phyloP scores from a whole-genome alignment of 2,888 invertebrate species.

The Cryptophagus acutangulus region DNA sequence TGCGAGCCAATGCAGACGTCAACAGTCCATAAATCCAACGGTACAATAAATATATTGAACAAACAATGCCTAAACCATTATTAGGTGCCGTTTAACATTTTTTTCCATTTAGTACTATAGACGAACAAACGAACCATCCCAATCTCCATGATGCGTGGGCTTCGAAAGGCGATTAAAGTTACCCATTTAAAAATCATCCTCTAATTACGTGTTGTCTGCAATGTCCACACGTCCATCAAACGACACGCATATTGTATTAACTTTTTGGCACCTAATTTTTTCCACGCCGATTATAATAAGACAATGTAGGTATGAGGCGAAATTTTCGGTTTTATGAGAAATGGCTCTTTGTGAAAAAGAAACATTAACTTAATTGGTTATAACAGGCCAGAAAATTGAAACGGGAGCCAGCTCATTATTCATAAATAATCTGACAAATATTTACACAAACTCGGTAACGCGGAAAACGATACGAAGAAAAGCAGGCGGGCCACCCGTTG shows the following conservation, averaged over 20 bases:
- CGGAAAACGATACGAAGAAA: slow-evolving; percentile 20
- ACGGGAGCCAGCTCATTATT: slow-evolving; percentile 36
- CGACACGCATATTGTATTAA: not conserved
- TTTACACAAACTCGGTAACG: slow-evolving; percentile 37
- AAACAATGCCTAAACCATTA: slow-evolving; percentile 19
- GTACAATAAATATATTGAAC: slow-evolving; percentile 20
- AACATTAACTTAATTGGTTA: slow-evolving; percentile 27
- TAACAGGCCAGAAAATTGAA: slow-evolving; percentile 32
- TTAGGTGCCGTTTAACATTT: slow-evolving; percentile 21
- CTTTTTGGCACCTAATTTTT: too few species aligned
- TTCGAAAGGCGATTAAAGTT: slow-evolving; percentile 6
- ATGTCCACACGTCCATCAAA: slow-evolving; percentile 3
- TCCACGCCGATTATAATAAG: too few species aligned
- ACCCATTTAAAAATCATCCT: not conserved
- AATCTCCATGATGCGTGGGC: slow-evolving; percentile 16
- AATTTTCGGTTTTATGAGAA: too few species aligned
- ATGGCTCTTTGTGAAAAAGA: slow-evolving; percentile 23
- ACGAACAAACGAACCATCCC: too few species aligned
- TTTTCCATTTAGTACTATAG: too few species aligned
- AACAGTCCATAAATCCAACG: slow-evolving; percentile 19
- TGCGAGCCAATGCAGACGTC: slow-evolving; percentile 13
- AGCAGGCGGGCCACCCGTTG: slow-evolving; percentile 18
- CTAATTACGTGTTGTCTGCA: not conserved
- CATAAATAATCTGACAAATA: slow-evolving; percentile 39
- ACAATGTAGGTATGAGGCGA: too few species aligned